Base-by-base conservation (phyloP, 2,888 invertebrate species). In the Thymelicus sylvestris region DNA sequence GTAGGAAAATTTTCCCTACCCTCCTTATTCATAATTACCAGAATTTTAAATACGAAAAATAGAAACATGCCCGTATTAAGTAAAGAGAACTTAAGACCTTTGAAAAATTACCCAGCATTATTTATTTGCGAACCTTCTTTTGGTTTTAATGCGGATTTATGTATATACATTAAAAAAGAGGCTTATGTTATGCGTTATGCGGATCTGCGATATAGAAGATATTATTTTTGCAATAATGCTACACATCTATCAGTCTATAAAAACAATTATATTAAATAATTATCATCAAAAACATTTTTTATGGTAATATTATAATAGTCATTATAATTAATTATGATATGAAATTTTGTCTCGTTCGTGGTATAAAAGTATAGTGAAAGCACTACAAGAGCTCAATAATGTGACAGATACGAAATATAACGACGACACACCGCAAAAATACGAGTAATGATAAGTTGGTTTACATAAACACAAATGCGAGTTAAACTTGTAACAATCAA, bases 81-180 rank as follows among this genome's bases (percentile, higher is more conserved):
- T 87, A 81, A 84, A 81, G 77, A 77, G 84, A 87, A 86, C 88
- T 89, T 90, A 92, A 90, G 91, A 87, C 90, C 88, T 87, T 84
- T 90, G 87, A 92, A 89, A 90, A 91, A 92, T 85, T 91, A 87
- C 85, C 77, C 76, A 78, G 81, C 89, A 91, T 92, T 92, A 90
- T 90, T 92, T 91, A 92, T 90, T 86, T 84, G 81, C 72, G 77
- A 82, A 83, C 82, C 87, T 87, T 89, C 86, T 88, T 91, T 86
- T 80, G 81, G 86, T 89, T 90, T 91, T 91, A 92, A 92, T 91
- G 91, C 90, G 86, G 88, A 92, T 92, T 91, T 92, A 92, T 92
- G 88, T 88, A 86, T 88, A 84, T 84, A 88, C 87, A 89, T 91
- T 88, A 88, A 86, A 88, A 86, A 88, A 85, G 85, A 84, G 82